Evolutionary conservation across 2,888 invertebrate species (phyloP).

Genomic region (Tenthredo amoena): DNA sequence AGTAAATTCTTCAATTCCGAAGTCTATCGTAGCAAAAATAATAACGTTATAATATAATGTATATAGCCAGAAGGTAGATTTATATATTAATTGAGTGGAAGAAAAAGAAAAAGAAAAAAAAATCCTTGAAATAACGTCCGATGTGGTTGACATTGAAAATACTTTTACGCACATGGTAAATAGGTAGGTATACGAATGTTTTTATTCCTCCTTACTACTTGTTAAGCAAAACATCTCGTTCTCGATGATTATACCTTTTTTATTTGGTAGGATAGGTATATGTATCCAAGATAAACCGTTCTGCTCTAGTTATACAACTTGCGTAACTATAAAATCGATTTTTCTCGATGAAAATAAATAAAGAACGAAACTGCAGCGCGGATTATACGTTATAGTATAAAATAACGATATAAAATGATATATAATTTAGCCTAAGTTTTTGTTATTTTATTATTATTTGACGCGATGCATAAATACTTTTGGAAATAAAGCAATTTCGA

Average conservation of each 20-base stretch:
- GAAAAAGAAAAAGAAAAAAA: background rate
- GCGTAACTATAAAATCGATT: background rate
- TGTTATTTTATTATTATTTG: background rate
- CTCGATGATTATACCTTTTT: background rate
- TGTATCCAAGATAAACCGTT: background rate
- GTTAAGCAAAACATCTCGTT: background rate
- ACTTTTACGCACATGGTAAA: background rate
- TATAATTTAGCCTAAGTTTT: background rate
- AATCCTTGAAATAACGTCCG: background rate
- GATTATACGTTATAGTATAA: background rate
- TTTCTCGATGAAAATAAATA: background rate
- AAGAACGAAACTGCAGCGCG: background rate
- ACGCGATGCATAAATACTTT: background rate
- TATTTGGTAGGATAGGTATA: background rate
- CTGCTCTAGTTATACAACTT: constrained; percentile 24
- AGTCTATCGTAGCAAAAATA: background rate
- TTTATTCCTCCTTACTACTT: background rate
- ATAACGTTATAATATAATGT: background rate
- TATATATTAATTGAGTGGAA: background rate
- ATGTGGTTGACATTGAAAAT: constrained; percentile 42
- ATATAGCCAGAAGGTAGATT: background rate
- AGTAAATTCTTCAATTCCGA: background rate
- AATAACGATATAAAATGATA: background rate
- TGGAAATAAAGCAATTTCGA: background rate
- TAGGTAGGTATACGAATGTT: background rate